phyloP scores from a whole-genome alignment of 2,797 vertebrate genomes.

The Tokudaia muenninki region DNA sequence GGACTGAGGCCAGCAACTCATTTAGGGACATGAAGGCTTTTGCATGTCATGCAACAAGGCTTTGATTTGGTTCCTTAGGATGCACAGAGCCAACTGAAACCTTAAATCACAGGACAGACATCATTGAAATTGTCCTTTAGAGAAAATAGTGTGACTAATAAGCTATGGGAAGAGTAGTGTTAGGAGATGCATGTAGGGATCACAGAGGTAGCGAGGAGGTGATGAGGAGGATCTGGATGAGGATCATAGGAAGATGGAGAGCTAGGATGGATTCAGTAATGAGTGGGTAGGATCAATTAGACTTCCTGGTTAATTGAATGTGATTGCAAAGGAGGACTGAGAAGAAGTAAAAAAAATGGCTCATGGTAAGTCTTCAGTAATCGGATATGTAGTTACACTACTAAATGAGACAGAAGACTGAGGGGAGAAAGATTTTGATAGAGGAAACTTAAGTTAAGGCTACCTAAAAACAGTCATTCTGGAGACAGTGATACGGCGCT shows the following conservation, averaged over 20 bases:
- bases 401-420: background rate
- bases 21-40: background rate
- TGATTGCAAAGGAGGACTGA: background rate
- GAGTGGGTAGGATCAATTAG: background rate
- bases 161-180: background rate
- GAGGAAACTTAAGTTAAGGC: background rate
- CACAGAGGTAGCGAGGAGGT: background rate
- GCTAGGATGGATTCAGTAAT: background rate
- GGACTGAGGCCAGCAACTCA: background rate
- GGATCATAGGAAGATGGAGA: background rate
- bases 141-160: background rate
- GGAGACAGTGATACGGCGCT: background rate
- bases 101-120: background rate
- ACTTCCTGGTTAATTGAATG: background rate
- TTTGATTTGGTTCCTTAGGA: constrained; percentile 36
- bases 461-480: background rate
- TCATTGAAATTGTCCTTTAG: background rate
- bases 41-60: background rate
- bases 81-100: background rate
- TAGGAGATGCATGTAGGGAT: background rate
- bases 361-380: background rate
- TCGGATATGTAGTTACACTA: background rate
- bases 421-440: background rate
- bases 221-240: background rate
- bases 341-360: background rate